Percentiles rank a stretch among this genome's conserved stretches.
These are phyloP conservation scores for Sycophaga agraensis DNA, from an alignment of 1,140 invertebrate genomes.

Conservation along the genomic window DNA sequence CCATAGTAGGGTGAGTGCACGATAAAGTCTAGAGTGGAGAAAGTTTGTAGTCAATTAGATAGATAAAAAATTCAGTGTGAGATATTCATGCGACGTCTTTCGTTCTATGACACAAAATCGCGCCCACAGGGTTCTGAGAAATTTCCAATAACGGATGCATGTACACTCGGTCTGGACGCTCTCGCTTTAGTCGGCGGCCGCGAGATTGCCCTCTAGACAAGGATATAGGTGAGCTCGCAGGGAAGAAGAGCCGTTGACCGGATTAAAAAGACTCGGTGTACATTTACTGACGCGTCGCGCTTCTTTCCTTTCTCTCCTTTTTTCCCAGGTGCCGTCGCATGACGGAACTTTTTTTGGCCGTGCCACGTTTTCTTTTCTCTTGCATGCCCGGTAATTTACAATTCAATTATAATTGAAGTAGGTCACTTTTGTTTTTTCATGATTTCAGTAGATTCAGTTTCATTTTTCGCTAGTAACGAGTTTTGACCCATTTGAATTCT, in stretches of 20 bases:
- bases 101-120: constrained; percentile 5
- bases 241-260: constrained; percentile 19
- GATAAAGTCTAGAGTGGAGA: no score
- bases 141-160: no score
- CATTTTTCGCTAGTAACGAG: no score
- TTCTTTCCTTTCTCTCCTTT: background rate
- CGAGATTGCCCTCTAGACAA: constrained; percentile 17
- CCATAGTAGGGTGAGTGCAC: no score
- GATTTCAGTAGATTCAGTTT: background rate
- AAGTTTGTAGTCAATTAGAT: no score
- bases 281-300: background rate
- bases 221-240: constrained; percentile 7
- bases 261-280: constrained; percentile 25
- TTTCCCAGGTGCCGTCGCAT: background rate
- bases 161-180: no score
- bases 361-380: background rate
- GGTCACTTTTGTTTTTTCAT: background rate
- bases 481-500: no score
- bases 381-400: background rate
- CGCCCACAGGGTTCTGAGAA: constrained; percentile 1
- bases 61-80: no score
- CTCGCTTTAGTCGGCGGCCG: no score
- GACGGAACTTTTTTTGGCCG: background rate
- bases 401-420: constrained; percentile 21
- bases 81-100: constrained; percentile 4